phyloP scores from a whole-genome alignment of 30 jellyfish, hydroid and myxozoan species.

The Aurelia aurita complex sp. Pacific region DNA sequence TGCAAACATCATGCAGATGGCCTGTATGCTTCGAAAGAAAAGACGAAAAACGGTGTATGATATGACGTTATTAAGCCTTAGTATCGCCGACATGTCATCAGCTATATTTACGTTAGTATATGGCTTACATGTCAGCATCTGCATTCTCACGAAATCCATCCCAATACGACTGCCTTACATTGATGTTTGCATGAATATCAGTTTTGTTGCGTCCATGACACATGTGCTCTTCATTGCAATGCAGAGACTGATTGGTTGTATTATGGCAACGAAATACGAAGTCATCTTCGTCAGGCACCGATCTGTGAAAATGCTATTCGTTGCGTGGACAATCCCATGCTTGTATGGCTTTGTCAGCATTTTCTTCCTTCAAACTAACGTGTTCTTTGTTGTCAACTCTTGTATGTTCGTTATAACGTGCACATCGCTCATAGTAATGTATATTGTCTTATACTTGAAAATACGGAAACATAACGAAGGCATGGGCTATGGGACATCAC shows the following conservation, averaged over 20 bases:
- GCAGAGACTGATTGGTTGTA: constrained; percentile 3
- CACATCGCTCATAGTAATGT: not conserved
- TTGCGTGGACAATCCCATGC: not conserved
- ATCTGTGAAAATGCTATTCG: not conserved
- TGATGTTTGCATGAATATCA: not conserved
- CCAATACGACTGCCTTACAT: not conserved
- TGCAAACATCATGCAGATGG: not conserved
- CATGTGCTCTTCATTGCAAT: constrained; percentile 2
- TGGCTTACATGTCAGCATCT: not conserved
- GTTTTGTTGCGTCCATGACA: constrained; percentile 6
- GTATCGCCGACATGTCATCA: constrained; percentile 10
- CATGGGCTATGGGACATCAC: not conserved
- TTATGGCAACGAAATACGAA: not conserved
- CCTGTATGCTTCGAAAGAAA: constrained; percentile 1
- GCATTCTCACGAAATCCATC: not conserved
- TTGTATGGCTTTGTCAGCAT: not conserved
- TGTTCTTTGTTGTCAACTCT: not conserved
- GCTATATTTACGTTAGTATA: not conserved
- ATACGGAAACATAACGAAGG: not conserved
- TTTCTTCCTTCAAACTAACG: not conserved
- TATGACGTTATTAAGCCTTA: not conserved
- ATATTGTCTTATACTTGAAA: not conserved
- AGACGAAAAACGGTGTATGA: not conserved
- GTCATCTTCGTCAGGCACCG: not conserved
- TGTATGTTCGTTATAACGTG: not conserved